Conservation (phyloP, 2,797 vertebrate genomes). For the Molossus molossus region DNA sequence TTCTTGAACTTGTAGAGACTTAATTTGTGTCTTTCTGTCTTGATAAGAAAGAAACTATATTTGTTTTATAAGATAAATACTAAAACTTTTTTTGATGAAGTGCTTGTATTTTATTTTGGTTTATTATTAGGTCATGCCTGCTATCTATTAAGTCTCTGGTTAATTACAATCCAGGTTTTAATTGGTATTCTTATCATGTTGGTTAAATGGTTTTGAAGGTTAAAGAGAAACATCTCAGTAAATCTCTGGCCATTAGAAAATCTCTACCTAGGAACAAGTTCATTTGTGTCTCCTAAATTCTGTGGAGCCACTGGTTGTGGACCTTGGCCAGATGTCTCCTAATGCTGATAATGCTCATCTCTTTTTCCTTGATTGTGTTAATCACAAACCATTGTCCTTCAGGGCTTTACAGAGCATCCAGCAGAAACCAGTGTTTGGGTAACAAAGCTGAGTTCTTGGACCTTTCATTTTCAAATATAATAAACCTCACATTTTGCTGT, state of each 20-base stretch:
- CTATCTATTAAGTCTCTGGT: slow-evolving; percentile 19
- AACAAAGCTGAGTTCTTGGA: slow-evolving; percentile 37
- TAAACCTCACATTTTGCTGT: slow-evolving; percentile 17
- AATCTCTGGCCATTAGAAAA: slow-evolving; percentile 51
- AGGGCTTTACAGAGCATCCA: not conserved
- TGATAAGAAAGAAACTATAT: not conserved
- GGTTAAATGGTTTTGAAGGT: slow-evolving; percentile 63
- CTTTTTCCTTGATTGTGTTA: slow-evolving; percentile 48
- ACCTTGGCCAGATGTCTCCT: not conserved
- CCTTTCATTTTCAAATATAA: slow-evolving; percentile 1
- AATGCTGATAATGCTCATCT: slow-evolving; percentile 1
- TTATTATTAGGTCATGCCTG: not conserved
- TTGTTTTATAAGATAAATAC: not conserved
- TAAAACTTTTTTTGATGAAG: not conserved
- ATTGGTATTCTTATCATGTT: slow-evolving; percentile 35
- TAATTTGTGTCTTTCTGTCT: not conserved
- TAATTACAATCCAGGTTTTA: slow-evolving; percentile 61
- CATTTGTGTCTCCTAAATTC: slow-evolving; percentile 62
- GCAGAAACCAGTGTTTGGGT: slow-evolving; percentile 28
- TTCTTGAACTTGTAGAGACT: no score
- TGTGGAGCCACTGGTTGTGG: not conserved
- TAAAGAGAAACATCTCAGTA: slow-evolving; percentile 49
- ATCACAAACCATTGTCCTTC: slow-evolving; percentile 60
- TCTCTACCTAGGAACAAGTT: slow-evolving; percentile 54
- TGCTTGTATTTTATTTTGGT: slow-evolving; percentile 24